phyloP scores from a whole-genome alignment of 2,113 vertebrate species.

The Diglossa brunneiventris region DNA sequence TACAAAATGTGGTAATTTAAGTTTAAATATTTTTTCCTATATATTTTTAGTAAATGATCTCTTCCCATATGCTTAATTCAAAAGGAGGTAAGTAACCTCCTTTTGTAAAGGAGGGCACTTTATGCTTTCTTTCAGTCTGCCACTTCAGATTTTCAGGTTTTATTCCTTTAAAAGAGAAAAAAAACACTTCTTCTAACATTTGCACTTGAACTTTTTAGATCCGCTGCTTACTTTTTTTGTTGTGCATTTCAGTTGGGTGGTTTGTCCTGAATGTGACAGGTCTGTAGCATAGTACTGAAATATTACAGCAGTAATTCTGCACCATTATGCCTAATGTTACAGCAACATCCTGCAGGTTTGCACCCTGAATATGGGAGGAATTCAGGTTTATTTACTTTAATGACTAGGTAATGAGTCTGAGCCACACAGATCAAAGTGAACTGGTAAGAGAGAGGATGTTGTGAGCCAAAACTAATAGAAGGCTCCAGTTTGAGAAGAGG shows the following conservation, averaged over 20 bases:
- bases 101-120: background rate
- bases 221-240: background rate
- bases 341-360: slow-evolving; percentile 31
- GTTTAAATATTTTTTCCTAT: background rate
- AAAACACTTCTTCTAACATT: background rate
- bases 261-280: slow-evolving; percentile 27
- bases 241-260: background rate
- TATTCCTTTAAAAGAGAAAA: background rate
- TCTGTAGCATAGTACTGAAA: slow-evolving; percentile 36
- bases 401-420: slow-evolving; percentile 13
- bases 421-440: slow-evolving; percentile 23
- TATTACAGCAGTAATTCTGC: slow-evolving; percentile 55
- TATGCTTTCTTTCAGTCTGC: background rate
- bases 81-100: too few relatives aligned
- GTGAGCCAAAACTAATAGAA: background rate
- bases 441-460: background rate
- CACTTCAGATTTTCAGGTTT: background rate
- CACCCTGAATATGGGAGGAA: background rate
- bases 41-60: background rate
- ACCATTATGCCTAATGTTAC: slow-evolving; percentile 14
- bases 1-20: background rate
- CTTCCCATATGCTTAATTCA: background rate
- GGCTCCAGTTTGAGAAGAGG: background rate
- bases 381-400: slow-evolving; percentile 51
- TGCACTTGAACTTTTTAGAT: background rate